Conservation (phyloP, 2,113 vertebrate genomes). For the Andinoacara biseriatus region DNA sequence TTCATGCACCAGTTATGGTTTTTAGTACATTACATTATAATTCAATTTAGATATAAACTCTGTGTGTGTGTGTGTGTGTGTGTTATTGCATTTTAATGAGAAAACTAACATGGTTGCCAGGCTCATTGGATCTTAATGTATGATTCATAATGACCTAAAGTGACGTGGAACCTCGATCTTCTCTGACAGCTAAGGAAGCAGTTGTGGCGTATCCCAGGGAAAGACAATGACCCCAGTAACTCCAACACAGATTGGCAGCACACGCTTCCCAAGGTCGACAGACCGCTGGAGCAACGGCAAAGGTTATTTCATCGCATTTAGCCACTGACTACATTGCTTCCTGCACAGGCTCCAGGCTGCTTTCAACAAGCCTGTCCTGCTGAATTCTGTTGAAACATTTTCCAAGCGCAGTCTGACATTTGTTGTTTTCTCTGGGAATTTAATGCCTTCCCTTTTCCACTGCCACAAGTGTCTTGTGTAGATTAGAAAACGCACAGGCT, state of each 20-base stretch:
- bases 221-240: constrained; percentile 48
- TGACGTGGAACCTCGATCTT: constrained; percentile 68
- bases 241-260: constrained; percentile 60
- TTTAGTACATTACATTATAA: neutral
- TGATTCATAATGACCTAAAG: constrained; percentile 69
- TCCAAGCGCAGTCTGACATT: constrained; percentile 54
- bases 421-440: constrained; percentile 57
- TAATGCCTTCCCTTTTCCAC: constrained; percentile 55
- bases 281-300: constrained; percentile 54
- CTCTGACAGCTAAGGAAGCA: constrained; percentile 70
- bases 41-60: neutral
- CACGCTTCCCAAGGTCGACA: constrained; percentile 67
- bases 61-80: no score
- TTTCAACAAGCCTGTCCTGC: constrained; percentile 57
- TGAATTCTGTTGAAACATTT: constrained; percentile 54
- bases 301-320: constrained; percentile 63
- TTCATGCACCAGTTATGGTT: neutral
- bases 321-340: constrained; percentile 51
- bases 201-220: constrained; percentile 60
- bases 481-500: constrained; percentile 60
- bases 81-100: constrained; percentile 50
- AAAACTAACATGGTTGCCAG: constrained; percentile 31
- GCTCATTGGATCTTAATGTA: constrained; percentile 67
- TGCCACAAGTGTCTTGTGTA: constrained; percentile 38
- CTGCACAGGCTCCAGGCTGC: constrained; percentile 57